Evolutionary conservation across 2,113 vertebrate genomes (phyloP), one percentile per base, ranked within the genome.

Genomic region (Chionis minor): DNA sequence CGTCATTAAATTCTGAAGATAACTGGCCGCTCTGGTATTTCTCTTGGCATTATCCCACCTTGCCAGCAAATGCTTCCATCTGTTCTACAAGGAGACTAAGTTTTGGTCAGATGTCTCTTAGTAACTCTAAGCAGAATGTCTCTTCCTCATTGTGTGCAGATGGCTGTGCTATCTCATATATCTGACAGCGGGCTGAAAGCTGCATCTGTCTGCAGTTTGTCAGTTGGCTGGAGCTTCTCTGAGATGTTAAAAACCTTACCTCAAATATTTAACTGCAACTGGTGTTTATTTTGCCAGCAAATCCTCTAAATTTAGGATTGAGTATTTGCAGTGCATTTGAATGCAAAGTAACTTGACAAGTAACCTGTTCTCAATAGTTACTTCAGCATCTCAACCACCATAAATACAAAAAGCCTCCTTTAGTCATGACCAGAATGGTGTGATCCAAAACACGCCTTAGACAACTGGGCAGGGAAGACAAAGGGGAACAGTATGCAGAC

Each of bases 201-300:
- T 93, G 73, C 81, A 95, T 89, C 87, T 96, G 89, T 82, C 91
- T 96, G 88, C 93, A 95, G 81, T 85, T 56, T 92, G 66, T 79
- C 81, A 92, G 44, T 14, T 86, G 93, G 61, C 86, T 82, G 56
- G 30, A 86, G 86, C 85, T 70, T 6, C 82, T 86, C 71, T 16
- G 32, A 67, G 66, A 73, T 65, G 44, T 66, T 74, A 78, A 90
- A 90, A 96, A 44, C 44, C 66, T 90, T 52, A 51, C 77, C 63
- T 86, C 82, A 71, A 81, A 84, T 74, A 85, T 71, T 93, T 63
- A 67, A 51, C 38, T 95, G 44, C 69, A 81, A 67, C 63, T 62
- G 65, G 35, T 24, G 30, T 55, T 96, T 90, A 66, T 47, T 94
- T 86, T 92, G 87, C 52, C 88, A 94, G 47, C 44, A 91, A 88